phyloP scores from a whole-genome alignment of 2,888 invertebrate species.

The Frankliniella fusca region DNA sequence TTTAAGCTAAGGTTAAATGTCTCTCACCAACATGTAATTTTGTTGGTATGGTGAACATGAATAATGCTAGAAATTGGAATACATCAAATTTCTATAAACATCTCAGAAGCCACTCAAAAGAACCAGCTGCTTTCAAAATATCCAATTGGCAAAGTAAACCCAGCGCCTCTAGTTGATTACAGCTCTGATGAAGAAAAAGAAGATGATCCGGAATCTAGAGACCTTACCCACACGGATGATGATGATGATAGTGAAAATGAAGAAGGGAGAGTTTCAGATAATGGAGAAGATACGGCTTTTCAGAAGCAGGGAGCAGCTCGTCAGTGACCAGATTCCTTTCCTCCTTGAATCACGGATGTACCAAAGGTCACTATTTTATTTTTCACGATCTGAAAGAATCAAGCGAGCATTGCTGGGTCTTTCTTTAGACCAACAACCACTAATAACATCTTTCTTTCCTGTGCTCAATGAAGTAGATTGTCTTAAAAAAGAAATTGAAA shows the following conservation, averaged over 20 bases:
- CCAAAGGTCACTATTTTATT: too few species aligned
- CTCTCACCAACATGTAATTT: background rate
- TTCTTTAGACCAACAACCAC: background rate
- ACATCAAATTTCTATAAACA: slow-evolving; percentile 4
- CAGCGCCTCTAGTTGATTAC: too few species aligned
- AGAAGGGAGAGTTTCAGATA: background rate
- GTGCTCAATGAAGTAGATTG: too few species aligned
- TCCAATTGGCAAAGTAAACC: too few species aligned
- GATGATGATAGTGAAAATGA: background rate
- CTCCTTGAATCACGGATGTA: too few species aligned
- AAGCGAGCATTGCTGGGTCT: too few species aligned
- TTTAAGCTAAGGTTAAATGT: background rate
- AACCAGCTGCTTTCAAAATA: background rate
- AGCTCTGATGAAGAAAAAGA: too few species aligned
- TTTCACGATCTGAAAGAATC: too few species aligned
- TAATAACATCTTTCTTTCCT: background rate
- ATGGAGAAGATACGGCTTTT: background rate
- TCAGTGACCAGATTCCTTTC: too few species aligned
- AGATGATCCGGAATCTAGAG: too few species aligned
- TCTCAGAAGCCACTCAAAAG: background rate
- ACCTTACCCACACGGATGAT: background rate
- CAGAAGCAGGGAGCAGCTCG: background rate
- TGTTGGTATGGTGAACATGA: background rate
- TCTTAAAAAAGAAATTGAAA: too few species aligned
- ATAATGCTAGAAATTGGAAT: background rate